A percentile compares a stretch with the other conserved stretches of the same genome.
phyloP scores from a whole-genome alignment of 2,797 vertebrate species.

The Euphonia xanthogaster region DNA sequence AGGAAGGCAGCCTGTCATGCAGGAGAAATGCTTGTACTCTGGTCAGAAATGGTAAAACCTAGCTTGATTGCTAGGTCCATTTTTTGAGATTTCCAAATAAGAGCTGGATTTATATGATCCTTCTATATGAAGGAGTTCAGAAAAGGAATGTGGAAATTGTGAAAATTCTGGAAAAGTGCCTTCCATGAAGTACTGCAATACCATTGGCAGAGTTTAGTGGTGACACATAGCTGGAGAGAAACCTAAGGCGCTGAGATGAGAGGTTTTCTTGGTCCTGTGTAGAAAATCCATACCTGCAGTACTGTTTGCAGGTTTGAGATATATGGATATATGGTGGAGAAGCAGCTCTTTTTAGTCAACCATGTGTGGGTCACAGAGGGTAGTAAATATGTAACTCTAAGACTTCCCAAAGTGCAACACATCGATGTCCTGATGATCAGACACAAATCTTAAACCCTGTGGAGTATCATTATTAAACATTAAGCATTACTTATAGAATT shows the following conservation, averaged over 20 bases:
- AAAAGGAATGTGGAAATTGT: neutral
- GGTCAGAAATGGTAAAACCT: neutral
- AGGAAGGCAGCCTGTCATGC: neutral
- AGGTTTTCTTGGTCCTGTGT: neutral
- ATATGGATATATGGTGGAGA: neutral
- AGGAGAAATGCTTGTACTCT: neutral
- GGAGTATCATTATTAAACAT: neutral
- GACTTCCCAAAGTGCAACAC: neutral
- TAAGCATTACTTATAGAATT: neutral
- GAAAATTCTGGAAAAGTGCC: neutral
- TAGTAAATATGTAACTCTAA: neutral
- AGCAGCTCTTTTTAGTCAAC: neutral
- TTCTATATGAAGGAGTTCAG: neutral
- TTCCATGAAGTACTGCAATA: neutral
- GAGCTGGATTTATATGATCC: neutral
- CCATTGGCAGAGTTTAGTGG: neutral
- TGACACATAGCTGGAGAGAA: neutral
- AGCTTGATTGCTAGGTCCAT: neutral
- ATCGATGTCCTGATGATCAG: neutral
- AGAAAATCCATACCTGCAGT: neutral
- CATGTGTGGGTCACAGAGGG: neutral
- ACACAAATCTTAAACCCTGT: neutral
- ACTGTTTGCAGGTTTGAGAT: neutral
- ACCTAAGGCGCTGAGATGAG: neutral
- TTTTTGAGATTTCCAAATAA: neutral